These are phyloP conservation scores for Andrena cerasifolii DNA, from an alignment of 1,140 invertebrate genomes.

Conservation along the genomic window DNA sequence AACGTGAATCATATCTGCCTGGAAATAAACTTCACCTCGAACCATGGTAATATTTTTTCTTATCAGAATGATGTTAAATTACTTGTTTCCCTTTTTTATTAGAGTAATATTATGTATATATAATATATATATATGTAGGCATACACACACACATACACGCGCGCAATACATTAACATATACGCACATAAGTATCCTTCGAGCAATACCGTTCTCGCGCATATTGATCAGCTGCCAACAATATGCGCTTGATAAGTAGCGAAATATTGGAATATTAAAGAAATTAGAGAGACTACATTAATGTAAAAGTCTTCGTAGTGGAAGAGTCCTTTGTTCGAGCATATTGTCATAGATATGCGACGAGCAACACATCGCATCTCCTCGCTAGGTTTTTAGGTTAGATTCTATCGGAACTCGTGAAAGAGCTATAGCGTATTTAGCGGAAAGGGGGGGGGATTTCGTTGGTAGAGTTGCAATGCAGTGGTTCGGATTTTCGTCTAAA, in stretches of 20 bases:
- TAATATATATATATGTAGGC: neutral
- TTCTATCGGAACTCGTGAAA: conserved; percentile 36
- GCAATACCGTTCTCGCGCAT: conserved; percentile 37
- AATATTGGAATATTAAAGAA: neutral
- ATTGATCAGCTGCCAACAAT: conserved; percentile 44
- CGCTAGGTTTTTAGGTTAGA: conserved; percentile 52
- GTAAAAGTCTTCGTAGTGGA: neutral
- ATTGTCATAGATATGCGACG: neutral
- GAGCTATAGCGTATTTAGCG: conserved; percentile 16
- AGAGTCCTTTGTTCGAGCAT: neutral
- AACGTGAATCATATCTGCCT: neutral
- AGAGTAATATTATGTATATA: conserved; percentile 20
- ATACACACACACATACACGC: no score
- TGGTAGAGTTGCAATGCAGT: conserved; percentile 70
- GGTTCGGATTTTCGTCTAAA: conserved; percentile 70
- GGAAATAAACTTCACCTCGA: neutral
- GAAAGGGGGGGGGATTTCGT: conserved; percentile 29
- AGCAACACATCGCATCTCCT: neutral
- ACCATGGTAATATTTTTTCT: neutral
- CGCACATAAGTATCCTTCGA: neutral
- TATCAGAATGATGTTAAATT: neutral
- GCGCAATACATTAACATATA: no score
- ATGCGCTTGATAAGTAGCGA: neutral
- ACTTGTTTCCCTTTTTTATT: conserved; percentile 9
- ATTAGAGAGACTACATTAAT: neutral